These are phyloP conservation scores for Girardia tigrina DNA, from an alignment of 2,888 invertebrate species.

Conservation along the genomic window DNA sequence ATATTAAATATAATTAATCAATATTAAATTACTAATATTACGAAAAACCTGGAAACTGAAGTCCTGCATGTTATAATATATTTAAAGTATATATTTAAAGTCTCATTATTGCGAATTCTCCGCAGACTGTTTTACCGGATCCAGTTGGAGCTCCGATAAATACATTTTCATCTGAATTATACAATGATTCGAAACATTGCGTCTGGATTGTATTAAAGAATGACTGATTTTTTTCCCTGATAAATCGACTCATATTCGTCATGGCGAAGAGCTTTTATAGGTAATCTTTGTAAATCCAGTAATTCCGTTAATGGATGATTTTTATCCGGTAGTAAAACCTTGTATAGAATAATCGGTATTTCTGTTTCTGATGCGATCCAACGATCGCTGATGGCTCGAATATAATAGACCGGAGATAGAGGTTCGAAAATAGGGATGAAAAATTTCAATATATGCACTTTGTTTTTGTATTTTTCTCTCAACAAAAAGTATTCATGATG, in stretches of 20 bases:
- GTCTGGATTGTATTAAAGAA: slow-evolving; percentile 98
- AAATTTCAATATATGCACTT: slow-evolving; percentile 89
- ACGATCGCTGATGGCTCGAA: slow-evolving; percentile 56
- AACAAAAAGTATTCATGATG: slow-evolving; percentile 89
- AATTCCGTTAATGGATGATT: slow-evolving; percentile 92
- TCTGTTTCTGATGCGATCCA: slow-evolving; percentile 75
- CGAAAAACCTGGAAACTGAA: too few relatives aligned
- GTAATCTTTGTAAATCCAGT: slow-evolving; percentile 84
- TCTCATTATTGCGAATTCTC: slow-evolving; percentile 82
- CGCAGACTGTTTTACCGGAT: slow-evolving; percentile 69
- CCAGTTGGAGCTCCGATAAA: slow-evolving; percentile 61
- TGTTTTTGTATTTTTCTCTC: slow-evolving; percentile 74
- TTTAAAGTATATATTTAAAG: too few relatives aligned
- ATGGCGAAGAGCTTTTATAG: slow-evolving; percentile 73
- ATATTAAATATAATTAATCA: too few relatives aligned
- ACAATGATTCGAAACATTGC: slow-evolving; percentile 87
- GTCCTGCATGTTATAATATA: too few relatives aligned
- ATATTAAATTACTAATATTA: too few relatives aligned
- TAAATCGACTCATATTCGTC: slow-evolving; percentile 62
- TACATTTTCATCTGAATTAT: slow-evolving; percentile 92
- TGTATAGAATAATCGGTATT: slow-evolving; percentile 86
- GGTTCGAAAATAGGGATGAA: slow-evolving; percentile 98
- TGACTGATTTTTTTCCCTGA: slow-evolving; percentile 64
- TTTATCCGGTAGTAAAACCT: slow-evolving; percentile 90
- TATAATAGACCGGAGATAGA: slow-evolving; percentile 89